A percentile compares a stretch with the other conserved stretches of the same genome.
Conservation (phyloP, 37 sponge, comb jelly and placozoan genomes). For the Beroe forskalii region DNA sequence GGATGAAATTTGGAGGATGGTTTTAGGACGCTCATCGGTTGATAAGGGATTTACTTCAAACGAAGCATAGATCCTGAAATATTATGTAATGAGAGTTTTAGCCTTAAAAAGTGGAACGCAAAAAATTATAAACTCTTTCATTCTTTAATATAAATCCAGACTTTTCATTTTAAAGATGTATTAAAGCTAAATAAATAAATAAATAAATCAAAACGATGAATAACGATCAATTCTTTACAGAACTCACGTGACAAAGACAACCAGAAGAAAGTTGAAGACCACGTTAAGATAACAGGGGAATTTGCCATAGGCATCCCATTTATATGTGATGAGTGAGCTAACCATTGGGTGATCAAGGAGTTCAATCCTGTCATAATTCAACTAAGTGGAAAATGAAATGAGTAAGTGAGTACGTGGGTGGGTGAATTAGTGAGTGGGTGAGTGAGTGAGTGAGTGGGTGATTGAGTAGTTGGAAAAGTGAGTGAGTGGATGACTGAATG, state of each 20-base stretch:
- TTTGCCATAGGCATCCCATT: slow-evolving; percentile 14
- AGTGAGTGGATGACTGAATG: background rate
- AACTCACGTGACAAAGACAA: slow-evolving; percentile 4
- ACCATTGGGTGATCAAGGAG: slow-evolving; percentile 44
- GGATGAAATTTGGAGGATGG: background rate
- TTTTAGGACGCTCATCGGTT: background rate
- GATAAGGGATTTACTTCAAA: background rate
- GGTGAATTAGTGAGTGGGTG: background rate
- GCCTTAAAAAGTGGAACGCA: no score
- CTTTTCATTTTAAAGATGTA: background rate
- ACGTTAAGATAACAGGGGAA: slow-evolving; percentile 21
- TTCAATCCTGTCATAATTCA: slow-evolving; percentile 33
- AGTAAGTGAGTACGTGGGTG: background rate
- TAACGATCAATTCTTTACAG: no score
- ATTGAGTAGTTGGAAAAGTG: background rate
- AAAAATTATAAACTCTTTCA: no score
- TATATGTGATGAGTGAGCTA: slow-evolving; percentile 30
- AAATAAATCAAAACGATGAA: no score
- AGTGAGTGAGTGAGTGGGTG: background rate
- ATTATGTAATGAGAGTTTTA: no score
- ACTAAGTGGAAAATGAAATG: background rate
- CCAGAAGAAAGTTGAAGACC: slow-evolving; percentile 18
- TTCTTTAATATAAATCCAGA: background rate
- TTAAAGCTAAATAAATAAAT: no score
- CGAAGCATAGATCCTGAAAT: slow-evolving; percentile 20